Evolutionary conservation across 92 coral and sea anemone species (phyloP), one percentile per base, ranked within the genome.

Genomic region (Galaxea fascicularis): DNA sequence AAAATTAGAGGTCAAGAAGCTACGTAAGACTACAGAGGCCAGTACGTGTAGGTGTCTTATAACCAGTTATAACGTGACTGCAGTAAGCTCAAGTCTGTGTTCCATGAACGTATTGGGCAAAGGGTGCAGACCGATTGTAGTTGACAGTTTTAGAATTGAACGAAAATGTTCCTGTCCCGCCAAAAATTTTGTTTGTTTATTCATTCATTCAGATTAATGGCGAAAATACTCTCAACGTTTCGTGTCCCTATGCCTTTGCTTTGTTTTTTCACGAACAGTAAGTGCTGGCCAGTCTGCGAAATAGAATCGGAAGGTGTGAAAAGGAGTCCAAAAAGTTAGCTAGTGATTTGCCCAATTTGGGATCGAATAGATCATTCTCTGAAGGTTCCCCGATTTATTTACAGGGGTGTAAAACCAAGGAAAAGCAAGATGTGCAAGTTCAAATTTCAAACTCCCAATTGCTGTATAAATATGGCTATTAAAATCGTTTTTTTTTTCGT

Each of bases 91-190:
- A 22, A 60, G 30, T 73, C 26, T 62, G 60, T 80, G 47, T 28
- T 66, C 85, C 46, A 35, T 52, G 22, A 66, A 64, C 66, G 64
- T 76, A 49, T 77, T 54, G 20, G 46, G 73, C 20, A 56, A 45
- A 27, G 58, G 41, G 47, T 56, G 17, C 22, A 60, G 66, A 60
- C 66, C 66, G 30, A 60, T 60, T 21, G 66, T 60, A 60, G 66
- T 21, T 60, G 66, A 60, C 28, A 29, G 66, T 60, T 60, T 60
- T 60, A 60, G 66, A 60, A 60, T 60, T 27, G 65, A 58, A 58
- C 22, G 66, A 60, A 60, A 60, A 60, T 29, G 29, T 60, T 60
- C 28, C 66, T 60, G 21, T 60, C 22, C 28, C 30, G 66, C 29
- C 66, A 21, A 60, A 60, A 60, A 60, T 21, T 60, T 60, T 60